Evolutionary conservation across 1,140 invertebrate species (phyloP).

Genomic region (Geopemphigus sp.): DNA sequence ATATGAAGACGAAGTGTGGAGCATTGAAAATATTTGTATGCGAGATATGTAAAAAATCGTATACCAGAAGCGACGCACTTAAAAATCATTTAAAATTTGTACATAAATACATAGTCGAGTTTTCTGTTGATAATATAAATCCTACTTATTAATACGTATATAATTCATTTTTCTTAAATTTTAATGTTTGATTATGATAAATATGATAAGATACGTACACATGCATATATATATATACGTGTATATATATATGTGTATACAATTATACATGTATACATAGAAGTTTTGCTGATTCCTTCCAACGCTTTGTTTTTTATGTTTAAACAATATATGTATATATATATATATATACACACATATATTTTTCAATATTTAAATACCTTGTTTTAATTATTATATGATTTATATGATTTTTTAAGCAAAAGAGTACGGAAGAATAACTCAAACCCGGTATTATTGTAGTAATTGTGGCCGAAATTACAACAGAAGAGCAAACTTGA

Average conservation of each 20-base stretch:
- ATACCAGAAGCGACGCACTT: constrained; percentile 53
- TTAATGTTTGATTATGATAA: too few species aligned
- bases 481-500: constrained; percentile 53
- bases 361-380: too few species aligned
- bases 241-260: too few species aligned
- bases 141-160: background rate
- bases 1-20: constrained; percentile 53
- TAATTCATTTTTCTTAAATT: background rate
- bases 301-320: background rate
- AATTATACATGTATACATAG: too few species aligned
- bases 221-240: too few species aligned
- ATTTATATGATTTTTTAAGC: too few species aligned
- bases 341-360: too few species aligned
- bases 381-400: too few species aligned
- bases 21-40: constrained; percentile 52
- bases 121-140: constrained; percentile 6
- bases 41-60: constrained; percentile 52
- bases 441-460: background rate
- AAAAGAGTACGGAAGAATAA: too few species aligned
- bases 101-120: constrained; percentile 56
- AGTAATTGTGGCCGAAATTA: constrained; percentile 48
- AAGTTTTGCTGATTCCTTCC: too few species aligned
- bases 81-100: constrained; percentile 52
- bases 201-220: too few species aligned
- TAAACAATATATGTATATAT: too few species aligned